These are phyloP conservation scores for Ranitomeya variabilis DNA, from an alignment of 2,113 vertebrate species.

Conservation along the genomic window DNA sequence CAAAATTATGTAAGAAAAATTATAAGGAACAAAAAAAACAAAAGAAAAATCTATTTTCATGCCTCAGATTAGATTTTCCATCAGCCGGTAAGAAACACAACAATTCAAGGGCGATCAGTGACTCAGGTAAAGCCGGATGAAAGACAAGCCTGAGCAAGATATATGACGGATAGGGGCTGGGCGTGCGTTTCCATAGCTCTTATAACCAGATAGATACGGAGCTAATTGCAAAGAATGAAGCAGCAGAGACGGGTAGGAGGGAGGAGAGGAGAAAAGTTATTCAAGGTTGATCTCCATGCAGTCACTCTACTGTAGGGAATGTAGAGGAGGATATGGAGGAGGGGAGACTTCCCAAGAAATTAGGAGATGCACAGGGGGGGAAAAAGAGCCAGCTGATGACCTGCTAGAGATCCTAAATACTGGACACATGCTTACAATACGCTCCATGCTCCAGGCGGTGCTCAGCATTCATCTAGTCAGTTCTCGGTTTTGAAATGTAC, in stretches of 20 bases:
- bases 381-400: neutral
- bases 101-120: neutral
- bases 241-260: constrained; percentile 23
- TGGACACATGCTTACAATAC: neutral
- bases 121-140: constrained; percentile 41
- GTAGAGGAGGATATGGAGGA: neutral
- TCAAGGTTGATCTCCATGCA: neutral
- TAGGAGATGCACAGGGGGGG: neutral
- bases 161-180: neutral
- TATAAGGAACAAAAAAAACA: no score
- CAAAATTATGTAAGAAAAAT: no score
- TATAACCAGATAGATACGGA: neutral
- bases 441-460: neutral
- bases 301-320: neutral
- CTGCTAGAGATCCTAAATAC: neutral
- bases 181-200: constrained; percentile 2
- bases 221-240: constrained; percentile 20
- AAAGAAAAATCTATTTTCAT: neutral
- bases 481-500: no score
- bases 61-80: neutral
- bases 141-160: constrained; percentile 44
- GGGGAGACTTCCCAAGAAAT: neutral
- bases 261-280: constrained; percentile 2
- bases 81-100: neutral
- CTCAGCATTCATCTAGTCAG: no score